Evolutionary conservation across 2,113 vertebrate species (phyloP), one percentile per base, ranked within the genome.

Genomic region (Grantiella picta): DNA sequence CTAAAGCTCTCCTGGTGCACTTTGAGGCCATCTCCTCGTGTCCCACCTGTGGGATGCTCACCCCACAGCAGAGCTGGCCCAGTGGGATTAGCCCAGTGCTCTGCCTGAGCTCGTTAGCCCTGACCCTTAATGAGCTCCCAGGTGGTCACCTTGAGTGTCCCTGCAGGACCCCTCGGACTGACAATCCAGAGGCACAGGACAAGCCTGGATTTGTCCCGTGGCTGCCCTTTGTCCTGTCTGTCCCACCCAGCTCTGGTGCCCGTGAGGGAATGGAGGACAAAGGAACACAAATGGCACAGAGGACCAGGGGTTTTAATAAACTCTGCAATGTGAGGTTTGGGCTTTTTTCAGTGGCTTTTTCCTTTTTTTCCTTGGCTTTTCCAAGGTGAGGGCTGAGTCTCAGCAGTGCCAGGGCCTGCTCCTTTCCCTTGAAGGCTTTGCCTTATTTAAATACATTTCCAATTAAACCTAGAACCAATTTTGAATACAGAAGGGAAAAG

Each of bases 91-190:
- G 33, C 80, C 76, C 68, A 77, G 20, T 29, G 56, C 47, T 49
- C 22, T 60, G 77, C 69, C 11, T 44, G 38, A 95, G 86, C 86
- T 95, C 80, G 60, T 96, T 89, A 95, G 17, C 47, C 23, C 38
- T 0, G 25, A 31, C 35, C 68, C n/a, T 44, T 94, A 83, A 86
- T 94, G 52, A 94, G 92, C 70, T 85, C 27, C 54, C 59, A 20
- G 36, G 78, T 5, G 1, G 7, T 29, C 88, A 80, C 68, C 20
- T 22, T 14, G n/a, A 53, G 75, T 12, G 33, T 79, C 76, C 89
- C 57, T 50, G 71, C 25, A 4, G 1, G 15, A 57, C 14, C 19
- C 25, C 7, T 21, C 12, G 44, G 68, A 17, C 1, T 33, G 65
- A 12, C 61, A 23, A 3, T 19, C 35, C 81, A 27, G 5, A n/a